Conservation (phyloP, 1,140 invertebrate genomes). For the Hormaphis cornu region DNA sequence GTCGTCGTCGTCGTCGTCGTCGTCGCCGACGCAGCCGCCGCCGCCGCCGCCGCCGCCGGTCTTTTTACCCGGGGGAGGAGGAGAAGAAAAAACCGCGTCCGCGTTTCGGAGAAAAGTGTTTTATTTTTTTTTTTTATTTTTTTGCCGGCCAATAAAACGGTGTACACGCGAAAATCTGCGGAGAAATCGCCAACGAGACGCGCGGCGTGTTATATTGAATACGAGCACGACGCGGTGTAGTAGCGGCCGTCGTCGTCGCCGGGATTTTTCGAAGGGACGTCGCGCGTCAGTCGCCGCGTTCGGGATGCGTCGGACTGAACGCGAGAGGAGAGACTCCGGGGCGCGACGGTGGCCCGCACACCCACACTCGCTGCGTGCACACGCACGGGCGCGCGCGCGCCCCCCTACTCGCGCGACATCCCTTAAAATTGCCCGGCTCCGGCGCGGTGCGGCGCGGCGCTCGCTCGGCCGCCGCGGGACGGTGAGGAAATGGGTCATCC, state of each 20-base stretch:
- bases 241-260: slow-evolving; percentile 8
- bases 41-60: too few relatives aligned
- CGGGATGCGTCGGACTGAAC: slow-evolving; percentile 25
- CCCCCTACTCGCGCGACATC: too few relatives aligned
- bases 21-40: too few relatives aligned
- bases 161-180: not conserved
- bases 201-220: too few relatives aligned
- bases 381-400: too few relatives aligned
- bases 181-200: not conserved
- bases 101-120: too few relatives aligned
- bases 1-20: too few relatives aligned
- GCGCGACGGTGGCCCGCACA: slow-evolving; percentile 19
- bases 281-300: slow-evolving; percentile 6
- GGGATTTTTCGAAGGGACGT: too few relatives aligned
- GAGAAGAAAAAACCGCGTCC: too few relatives aligned
- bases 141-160: not conserved
- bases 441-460: slow-evolving; percentile 17
- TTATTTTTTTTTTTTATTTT: not conserved
- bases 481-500: slow-evolving; percentile 30
- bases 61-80: too few relatives aligned
- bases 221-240: not conserved
- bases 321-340: slow-evolving; percentile 21
- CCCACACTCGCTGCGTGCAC: slow-evolving; percentile 22
- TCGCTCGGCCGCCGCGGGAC: too few relatives aligned
- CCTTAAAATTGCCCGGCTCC: slow-evolving; percentile 30